Percentiles rank a stretch among this genome's conserved stretches.
phyloP scores from a whole-genome alignment of 2,888 invertebrate species.

The Phaonia tiefii region DNA sequence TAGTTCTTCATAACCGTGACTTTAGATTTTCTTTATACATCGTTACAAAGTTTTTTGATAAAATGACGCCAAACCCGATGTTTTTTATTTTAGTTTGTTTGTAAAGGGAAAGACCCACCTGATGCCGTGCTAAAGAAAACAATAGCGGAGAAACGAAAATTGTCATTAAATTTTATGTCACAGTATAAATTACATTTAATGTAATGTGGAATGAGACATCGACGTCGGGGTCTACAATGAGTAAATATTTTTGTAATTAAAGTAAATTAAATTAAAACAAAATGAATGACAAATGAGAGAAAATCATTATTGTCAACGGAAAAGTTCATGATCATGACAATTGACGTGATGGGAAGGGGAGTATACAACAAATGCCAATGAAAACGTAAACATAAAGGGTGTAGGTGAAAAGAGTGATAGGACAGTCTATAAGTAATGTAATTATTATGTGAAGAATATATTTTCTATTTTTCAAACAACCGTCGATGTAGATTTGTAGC shows the following conservation, averaged over 20 bases:
- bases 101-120: slow-evolving; percentile 8
- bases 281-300: slow-evolving; percentile 48
- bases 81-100: too few species aligned
- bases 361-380: not conserved
- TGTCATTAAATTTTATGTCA: slow-evolving; percentile 35
- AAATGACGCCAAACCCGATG: too few species aligned
- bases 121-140: slow-evolving; percentile 10
- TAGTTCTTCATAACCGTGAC: not conserved
- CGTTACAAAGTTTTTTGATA: not conserved
- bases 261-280: slow-evolving; percentile 62
- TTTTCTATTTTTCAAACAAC: too few species aligned
- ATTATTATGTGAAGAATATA: too few species aligned
- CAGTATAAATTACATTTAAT: slow-evolving; percentile 57
- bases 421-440: too few species aligned
- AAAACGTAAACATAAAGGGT: not conserved
- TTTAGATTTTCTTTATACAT: not conserved
- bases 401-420: not conserved
- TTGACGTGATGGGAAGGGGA: not conserved
- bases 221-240: too few species aligned
- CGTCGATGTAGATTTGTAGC: too few species aligned
- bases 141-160: slow-evolving; percentile 12
- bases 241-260: slow-evolving; percentile 54
- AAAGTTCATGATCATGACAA: not conserved
- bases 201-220: slow-evolving; percentile 8
- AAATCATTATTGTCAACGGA: slow-evolving; percentile 18